Conservation (phyloP, 2,797 vertebrate genomes). For the Smutsia gigantea region DNA sequence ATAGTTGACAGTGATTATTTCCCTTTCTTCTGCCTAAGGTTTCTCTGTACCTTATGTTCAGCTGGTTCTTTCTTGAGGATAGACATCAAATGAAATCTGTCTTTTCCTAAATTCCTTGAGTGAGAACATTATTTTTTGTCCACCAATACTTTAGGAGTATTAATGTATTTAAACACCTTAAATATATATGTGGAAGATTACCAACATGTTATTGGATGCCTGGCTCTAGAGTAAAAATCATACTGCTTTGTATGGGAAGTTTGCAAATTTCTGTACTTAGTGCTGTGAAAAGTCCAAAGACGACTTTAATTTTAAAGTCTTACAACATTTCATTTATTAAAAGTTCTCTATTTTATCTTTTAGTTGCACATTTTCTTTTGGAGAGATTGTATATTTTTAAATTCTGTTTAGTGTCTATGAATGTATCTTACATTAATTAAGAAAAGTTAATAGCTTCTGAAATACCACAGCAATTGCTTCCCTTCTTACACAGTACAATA, state of each 20-base stretch:
- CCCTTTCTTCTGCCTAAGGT: constrained; percentile 16
- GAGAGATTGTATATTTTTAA: constrained; percentile 83
- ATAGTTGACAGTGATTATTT: constrained; percentile 17
- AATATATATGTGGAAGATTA: constrained; percentile 89
- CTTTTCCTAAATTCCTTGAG: constrained; percentile 26
- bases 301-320: constrained; percentile 81
- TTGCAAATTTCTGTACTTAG: constrained; percentile 75
- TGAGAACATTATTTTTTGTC: not conserved
- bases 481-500: constrained; percentile 72
- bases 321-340: constrained; percentile 86
- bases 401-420: constrained; percentile 82
- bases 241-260: constrained; percentile 65
- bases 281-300: constrained; percentile 82
- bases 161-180: constrained; percentile 1
- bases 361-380: constrained; percentile 86
- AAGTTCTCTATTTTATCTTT: constrained; percentile 74
- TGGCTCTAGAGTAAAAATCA: constrained; percentile 90
- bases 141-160: not conserved
- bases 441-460: constrained; percentile 79
- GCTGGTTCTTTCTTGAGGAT: not conserved
- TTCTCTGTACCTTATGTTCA: not conserved
- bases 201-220: constrained; percentile 93
- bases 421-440: constrained; percentile 82
- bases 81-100: not conserved
- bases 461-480: constrained; percentile 64